These are phyloP conservation scores for Syngnathus floridae DNA, from an alignment of 2,113 vertebrate species.

Conservation along the genomic window DNA sequence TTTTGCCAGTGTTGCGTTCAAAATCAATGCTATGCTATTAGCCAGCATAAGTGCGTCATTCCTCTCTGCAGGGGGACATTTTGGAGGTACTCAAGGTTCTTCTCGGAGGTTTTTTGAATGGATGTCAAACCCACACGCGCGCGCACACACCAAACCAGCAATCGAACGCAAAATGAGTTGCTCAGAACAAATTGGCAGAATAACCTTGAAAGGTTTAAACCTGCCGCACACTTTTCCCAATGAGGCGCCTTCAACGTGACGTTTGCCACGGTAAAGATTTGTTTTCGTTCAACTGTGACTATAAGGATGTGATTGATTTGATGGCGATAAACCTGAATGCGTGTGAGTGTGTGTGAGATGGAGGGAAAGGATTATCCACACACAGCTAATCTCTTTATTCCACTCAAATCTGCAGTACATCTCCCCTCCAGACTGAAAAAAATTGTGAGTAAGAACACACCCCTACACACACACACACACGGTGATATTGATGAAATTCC, in stretches of 20 bases:
- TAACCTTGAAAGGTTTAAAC: constrained; percentile 20
- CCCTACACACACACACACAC: background rate
- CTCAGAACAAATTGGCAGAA: constrained; percentile 10
- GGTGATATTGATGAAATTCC: background rate
- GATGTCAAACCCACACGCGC: no score
- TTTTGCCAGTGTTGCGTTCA: background rate
- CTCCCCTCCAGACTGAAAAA: constrained; percentile 8
- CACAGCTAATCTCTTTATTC: constrained; percentile 54
- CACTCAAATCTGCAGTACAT: constrained; percentile 43
- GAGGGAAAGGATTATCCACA: constrained; percentile 45
- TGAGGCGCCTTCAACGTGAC: constrained; percentile 10
- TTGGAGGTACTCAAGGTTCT: background rate
- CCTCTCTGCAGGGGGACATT: background rate
- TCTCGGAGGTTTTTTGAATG: constrained; percentile 1
- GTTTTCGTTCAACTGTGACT: constrained; percentile 16
- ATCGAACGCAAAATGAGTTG: background rate
- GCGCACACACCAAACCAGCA: background rate
- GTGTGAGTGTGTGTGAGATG: constrained; percentile 9
- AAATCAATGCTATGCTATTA: background rate
- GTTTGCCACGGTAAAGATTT: constrained; percentile 4
- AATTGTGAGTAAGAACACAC: background rate
- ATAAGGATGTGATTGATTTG: constrained; percentile 21
- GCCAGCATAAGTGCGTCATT: background rate
- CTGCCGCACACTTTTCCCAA: constrained; percentile 11
- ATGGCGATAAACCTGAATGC: constrained; percentile 12